Base-by-base conservation (phyloP, 2,888 invertebrate species). In the Acleris laterana region DNA sequence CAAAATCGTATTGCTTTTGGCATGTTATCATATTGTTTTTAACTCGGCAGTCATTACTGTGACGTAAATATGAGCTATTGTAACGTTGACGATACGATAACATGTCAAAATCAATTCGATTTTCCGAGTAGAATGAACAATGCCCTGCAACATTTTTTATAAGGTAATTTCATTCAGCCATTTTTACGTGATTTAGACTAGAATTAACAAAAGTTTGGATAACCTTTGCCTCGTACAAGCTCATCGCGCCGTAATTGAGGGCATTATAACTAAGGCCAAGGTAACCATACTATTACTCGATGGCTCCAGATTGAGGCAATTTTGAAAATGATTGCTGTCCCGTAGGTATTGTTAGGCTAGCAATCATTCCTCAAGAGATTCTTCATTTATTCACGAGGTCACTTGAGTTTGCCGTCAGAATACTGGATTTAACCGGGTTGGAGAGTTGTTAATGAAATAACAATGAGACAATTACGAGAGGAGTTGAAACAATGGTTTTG, bases 391-490 rank as follows among this genome's bases (percentile, higher is more conserved):
- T 61, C 46, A 65, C 11, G 19, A 50, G 65, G 60, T 49, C 55
- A 28, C 59, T 59, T 44, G 44, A 51, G 20, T 65, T 50, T 44
- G 25, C 49, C 32, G 17, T 13, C 51, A 60, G 50, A 50, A 50
- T 17, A 61, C 19, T 53, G 55, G 22, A 58, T 53, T 50, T 17
- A 51, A 42, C 16, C 38, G n/a, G 52, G 67, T 65, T 69, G 70
- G 71, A 72, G 69, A 69, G 74, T 76, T 78, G 77, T 77, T 78
- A 74, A 70, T 59, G 59, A 70, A 73, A 58, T 69, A 75, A 78
- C 74, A 76, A 77, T 77, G 74, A 73, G 69, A 69, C 72, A 74
- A 77, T 80, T 76, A 77, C 71, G 72, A 71, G 70, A 73, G 72
- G 58, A 71, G 70, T 72, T 69, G 65, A 72, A 71, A 70, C 71